Evolutionary conservation across 2,797 vertebrate genomes (phyloP), one percentile per base, ranked within the genome.

Genomic region (Sebastes cheni): DNA sequence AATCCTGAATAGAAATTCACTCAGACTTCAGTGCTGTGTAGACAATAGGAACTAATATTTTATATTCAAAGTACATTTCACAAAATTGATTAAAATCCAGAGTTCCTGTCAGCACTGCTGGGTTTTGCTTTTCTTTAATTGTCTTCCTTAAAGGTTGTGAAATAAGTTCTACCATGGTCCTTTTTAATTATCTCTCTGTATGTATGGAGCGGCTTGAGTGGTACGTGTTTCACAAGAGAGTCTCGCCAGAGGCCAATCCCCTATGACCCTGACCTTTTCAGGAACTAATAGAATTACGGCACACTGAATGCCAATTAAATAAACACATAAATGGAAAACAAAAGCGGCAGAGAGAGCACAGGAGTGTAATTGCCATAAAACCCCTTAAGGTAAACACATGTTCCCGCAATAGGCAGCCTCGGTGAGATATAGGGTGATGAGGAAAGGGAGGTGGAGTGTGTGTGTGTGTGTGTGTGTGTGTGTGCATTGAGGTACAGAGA

Each of bases 371-470:
- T 93, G 88, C 90, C 67, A 90, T 92, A 90, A 91, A 92, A 79
- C 68, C 91, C 94, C 92, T 92, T 68, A 90, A 94, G 94, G 92
- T 93, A 93, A 93, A 94, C 93, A 95, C 94, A 93, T 93, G 93
- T 90, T 93, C 90, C 87, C 72, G 9, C 89, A 90, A 84, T 79
- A 79, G 82, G 92, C 88, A 73, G 86, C 81, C 84, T 85, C 71
- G 18, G 67, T 75, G 84, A 89, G 86, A 89, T 87, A 83, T 72
- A 90, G 81, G 65, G 32, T 82, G 85, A 90, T 72, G 77, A 75
- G 77, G 72, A 76, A 56, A 66, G 73, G 67, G 54, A 69, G 73
- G 76, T 65, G 50, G 77, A 71, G 83, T 55, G 80, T 32, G 68
- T 72, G 59, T 61, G 65, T 50, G 36, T 67, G 27, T 60, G 34